phyloP scores from a whole-genome alignment of 35 echinoderm and acorn worm species.

The Eucidaris tribuloides region DNA sequence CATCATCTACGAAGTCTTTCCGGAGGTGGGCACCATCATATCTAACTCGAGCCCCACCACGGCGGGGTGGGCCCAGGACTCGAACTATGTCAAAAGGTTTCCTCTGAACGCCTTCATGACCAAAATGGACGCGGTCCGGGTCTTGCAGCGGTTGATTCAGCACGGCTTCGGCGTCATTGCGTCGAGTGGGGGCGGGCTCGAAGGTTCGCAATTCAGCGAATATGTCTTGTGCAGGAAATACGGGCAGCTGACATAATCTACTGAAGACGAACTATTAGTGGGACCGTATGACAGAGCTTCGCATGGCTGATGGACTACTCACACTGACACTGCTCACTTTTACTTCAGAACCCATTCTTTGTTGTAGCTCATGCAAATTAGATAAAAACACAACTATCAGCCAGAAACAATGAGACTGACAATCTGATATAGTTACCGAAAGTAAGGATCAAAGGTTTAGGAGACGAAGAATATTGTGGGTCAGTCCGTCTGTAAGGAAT shows the following conservation, averaged over 20 bases:
- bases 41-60: slow-evolving; percentile 77
- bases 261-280: no score
- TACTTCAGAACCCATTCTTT: no score
- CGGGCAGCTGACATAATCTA: slow-evolving; percentile 29
- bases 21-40: slow-evolving; percentile 88
- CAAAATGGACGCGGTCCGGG: slow-evolving; percentile 90
- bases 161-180: slow-evolving; percentile 81
- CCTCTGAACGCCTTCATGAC: slow-evolving; percentile 91
- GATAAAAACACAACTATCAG: no score
- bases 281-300: no score
- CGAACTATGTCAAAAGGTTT: slow-evolving; percentile 85
- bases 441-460: no score
- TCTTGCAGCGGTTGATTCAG: slow-evolving; percentile 87
- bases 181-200: slow-evolving; percentile 88
- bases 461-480: no score
- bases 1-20: slow-evolving; percentile 90
- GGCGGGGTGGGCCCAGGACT: slow-evolving; percentile 94
- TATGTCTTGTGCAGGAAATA: slow-evolving; percentile 85
- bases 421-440: no score
- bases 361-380: no score
- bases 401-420: no score
- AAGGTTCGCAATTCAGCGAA: slow-evolving; percentile 96
- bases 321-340: no score
- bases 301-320: no score
- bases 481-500: no score